Evolutionary conservation across 2,888 invertebrate genomes (phyloP).

Genomic region (Euproctis similis): DNA sequence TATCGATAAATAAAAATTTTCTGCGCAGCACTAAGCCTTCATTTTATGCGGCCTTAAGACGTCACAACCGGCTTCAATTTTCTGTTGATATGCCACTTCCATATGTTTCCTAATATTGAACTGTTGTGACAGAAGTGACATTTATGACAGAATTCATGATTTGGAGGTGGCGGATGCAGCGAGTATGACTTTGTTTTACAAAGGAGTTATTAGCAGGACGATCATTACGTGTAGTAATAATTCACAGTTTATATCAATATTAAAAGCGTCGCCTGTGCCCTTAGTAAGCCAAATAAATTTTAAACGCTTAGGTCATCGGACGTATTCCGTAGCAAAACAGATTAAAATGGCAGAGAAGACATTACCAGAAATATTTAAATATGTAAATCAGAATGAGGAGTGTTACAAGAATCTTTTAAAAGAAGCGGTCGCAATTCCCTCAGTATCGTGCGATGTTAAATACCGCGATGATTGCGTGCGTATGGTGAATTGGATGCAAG

Average conservation of each 20-base stretch:
- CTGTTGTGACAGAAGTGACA: too few relatives aligned
- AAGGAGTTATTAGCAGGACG: conserved; percentile 26
- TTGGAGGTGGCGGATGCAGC: too few relatives aligned
- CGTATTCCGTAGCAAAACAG: conserved; percentile 35
- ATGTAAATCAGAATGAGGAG: conserved; percentile 85
- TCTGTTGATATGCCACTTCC: too few relatives aligned
- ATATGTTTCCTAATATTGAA: too few relatives aligned
- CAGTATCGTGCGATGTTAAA: conserved; percentile 94
- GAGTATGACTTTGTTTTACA: conserved; percentile 16
- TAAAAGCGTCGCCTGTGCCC: conserved; percentile 15
- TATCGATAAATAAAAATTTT: too few relatives aligned
- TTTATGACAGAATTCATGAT: too few relatives aligned
- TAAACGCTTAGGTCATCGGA: conserved; percentile 19
- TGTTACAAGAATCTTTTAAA: conserved; percentile 86
- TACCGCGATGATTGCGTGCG: conserved; percentile 85
- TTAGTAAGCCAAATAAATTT: conserved; percentile 18
- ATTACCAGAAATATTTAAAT: conserved; percentile 74
- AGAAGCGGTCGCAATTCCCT: conserved; percentile 93
- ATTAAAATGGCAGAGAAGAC: conserved; percentile 51
- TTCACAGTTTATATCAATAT: conserved; percentile 32
- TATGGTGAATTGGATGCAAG: conserved; percentile 90
- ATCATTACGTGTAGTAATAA: conserved; percentile 27
- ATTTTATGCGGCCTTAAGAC: too few relatives aligned
- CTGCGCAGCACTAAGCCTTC: too few relatives aligned
- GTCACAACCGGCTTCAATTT: too few relatives aligned